A percentile compares a stretch with the other conserved stretches of the same genome.
Conservation (phyloP, 2,113 vertebrate genomes). For the Osmerus mordax region DNA sequence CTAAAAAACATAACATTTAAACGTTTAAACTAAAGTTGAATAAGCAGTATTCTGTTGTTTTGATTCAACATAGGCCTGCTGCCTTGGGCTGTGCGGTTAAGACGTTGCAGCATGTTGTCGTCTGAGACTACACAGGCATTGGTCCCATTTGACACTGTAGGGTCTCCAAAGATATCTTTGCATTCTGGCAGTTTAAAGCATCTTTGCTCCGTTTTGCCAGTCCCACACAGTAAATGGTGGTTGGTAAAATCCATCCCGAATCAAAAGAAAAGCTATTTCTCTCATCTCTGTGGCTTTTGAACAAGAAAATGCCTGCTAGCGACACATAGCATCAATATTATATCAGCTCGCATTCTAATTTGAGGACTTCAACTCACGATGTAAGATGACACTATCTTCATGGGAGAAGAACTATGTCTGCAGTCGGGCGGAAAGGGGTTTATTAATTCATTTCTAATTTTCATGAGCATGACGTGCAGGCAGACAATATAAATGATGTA, state of each 20-base stretch:
- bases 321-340: slow-evolving; percentile 5
- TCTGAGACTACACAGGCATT: neutral
- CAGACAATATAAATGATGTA: slow-evolving; percentile 15
- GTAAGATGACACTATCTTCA: slow-evolving; percentile 3
- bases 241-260: neutral
- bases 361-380: slow-evolving; percentile 4
- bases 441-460: neutral
- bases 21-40: no score
- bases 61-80: neutral
- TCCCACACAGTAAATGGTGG: slow-evolving; percentile 15
- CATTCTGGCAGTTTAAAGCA: slow-evolving; percentile 37
- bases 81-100: neutral
- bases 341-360: slow-evolving; percentile 7
- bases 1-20: neutral
- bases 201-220: neutral
- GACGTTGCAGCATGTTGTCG: neutral
- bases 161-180: neutral
- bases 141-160: neutral
- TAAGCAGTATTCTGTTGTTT: neutral
- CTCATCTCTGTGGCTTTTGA: neutral
- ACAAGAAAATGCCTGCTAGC: slow-evolving; percentile 1
- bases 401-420: neutral
- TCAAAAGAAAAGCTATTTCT: neutral
- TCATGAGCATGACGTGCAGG: neutral
- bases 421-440: neutral